Conservation (phyloP, 2,888 invertebrate species). For the Drosophila pegasa region DNA sequence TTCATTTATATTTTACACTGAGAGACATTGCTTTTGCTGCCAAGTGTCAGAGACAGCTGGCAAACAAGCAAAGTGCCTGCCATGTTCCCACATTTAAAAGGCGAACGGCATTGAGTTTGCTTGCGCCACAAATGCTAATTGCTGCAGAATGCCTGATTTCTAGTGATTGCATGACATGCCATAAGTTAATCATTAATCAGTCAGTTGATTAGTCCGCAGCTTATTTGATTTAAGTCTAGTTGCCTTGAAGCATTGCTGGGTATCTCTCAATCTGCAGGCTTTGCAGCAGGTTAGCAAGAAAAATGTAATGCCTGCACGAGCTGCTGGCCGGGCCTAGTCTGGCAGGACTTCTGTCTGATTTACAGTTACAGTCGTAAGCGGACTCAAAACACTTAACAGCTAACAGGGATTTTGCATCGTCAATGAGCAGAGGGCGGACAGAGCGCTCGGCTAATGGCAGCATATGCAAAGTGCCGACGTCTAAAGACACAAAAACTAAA, state of each 20-base stretch:
- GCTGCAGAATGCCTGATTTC: neutral
- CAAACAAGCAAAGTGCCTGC: neutral
- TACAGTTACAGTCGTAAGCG: constrained; percentile 72
- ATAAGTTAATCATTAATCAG: neutral
- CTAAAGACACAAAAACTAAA: constrained; percentile 47
- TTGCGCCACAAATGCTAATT: neutral
- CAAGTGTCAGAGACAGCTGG: neutral
- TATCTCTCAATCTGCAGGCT: constrained; percentile 1
- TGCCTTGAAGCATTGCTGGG: neutral
- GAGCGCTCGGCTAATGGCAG: constrained; percentile 21
- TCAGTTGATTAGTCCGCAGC: neutral
- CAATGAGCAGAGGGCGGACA: constrained; percentile 55
- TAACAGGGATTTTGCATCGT: constrained; percentile 73
- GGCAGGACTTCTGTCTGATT: constrained; percentile 53
- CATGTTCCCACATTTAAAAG: too few relatives aligned
- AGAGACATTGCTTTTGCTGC: neutral
- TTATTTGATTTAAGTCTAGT: neutral
- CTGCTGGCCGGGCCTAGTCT: neutral
- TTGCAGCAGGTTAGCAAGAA: constrained; percentile 7
- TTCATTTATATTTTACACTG: neutral
- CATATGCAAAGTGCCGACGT: constrained; percentile 56
- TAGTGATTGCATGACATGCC: neutral
- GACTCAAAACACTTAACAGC: constrained; percentile 78
- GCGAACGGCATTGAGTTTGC: neutral
- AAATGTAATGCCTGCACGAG: constrained; percentile 29